Base-by-base conservation (phyloP, 2,113 vertebrate genomes). In the Cairina moschata region DNA sequence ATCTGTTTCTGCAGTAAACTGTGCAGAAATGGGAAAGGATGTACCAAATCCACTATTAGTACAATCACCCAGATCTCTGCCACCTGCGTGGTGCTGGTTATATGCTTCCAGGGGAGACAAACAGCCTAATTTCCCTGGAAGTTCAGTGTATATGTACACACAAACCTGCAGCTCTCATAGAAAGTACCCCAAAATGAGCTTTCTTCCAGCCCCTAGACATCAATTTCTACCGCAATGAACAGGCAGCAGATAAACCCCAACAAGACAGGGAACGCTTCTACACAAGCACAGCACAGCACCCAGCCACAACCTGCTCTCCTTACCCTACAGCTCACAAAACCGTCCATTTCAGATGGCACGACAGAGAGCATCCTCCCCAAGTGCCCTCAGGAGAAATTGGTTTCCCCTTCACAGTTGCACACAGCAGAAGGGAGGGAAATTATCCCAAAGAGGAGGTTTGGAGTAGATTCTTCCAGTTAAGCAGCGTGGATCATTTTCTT, bases 31-130 rank as follows among this genome's bases (percentile, higher is more conserved):
- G 3, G 83, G 16, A 83, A 75, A 54, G 40, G 4, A 74, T 0
- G 0, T 52, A 68, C 17, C 68, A 83, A 88, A 80, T 34, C 46
- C 25, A 46, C 16, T 63, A 76, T 38, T 22, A 76, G 25, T 8
- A 80, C 50, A 86, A 83, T 31, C 59, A 76, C 25, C 18, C 42
- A 91, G 10, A 52, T 73, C 68, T 77, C 42, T 73, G 88, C 80
- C 65, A 36, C 22, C 32, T 91, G 34, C 16, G 25, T 0, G 0
- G 15, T 32, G 48, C 4, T 21, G 9, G 17, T n/a, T 67, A 55
- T 66, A 22, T 26, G 40, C 29, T 14, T 83, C 32, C 59, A 66
- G 36, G 10, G 76, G 5, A 20, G 50, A 84, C 89, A 92, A 84
- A 14, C 2, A 62, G 46, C 56, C 65, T 15, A 40, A 86, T 44